Evolutionary conservation across 2,888 invertebrate genomes (phyloP), one percentile per base, ranked within the genome.

Genomic region (Brassicogethes aeneus): DNA sequence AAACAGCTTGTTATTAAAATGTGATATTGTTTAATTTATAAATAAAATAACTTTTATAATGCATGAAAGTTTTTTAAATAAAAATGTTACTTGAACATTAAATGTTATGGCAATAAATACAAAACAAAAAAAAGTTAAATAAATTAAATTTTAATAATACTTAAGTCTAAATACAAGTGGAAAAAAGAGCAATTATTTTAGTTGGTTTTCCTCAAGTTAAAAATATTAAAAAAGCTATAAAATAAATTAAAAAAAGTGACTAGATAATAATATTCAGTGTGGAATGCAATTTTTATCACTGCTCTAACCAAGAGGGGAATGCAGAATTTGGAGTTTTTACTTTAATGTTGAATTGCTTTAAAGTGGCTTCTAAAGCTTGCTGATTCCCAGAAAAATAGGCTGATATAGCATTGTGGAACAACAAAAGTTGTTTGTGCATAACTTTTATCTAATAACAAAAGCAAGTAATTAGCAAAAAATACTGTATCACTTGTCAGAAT

Each of bases 331-430:
- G 85, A 52, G 82, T 77, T 68, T 86, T 85, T 50, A 87, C 79
- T 72, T 88, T 91, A 63, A 95, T 88, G 70, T 88, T 92, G 71
- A 96, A 96, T 73, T 95, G 94, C 58, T 92, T 88, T 53, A 96
- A 74, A 14, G 95, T 93, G 16, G 90, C 87, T 66, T 96, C 95
- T 41, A 97, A 71, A 45, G 92, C 90, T 46, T 83, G 79, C 65
- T 91, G 90, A 74, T 97, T 97, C 40, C 96, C 95, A 58, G 93
- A 91, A 72, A 95, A 96, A 72, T 95, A 97, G 3, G 95, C 94
- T 17, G 94, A 88, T 43, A 95, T 84, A 1, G 96, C 96, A 71
- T 95, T 95, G 71, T 97, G 95, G 70, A 96, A 90, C 55, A 97
- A 71, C 41, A 95, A 74, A 50, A 97, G 73, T 67, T 97, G 96